Conservation (phyloP, 2,797 vertebrate species). For the Bradypodion pumilum region DNA sequence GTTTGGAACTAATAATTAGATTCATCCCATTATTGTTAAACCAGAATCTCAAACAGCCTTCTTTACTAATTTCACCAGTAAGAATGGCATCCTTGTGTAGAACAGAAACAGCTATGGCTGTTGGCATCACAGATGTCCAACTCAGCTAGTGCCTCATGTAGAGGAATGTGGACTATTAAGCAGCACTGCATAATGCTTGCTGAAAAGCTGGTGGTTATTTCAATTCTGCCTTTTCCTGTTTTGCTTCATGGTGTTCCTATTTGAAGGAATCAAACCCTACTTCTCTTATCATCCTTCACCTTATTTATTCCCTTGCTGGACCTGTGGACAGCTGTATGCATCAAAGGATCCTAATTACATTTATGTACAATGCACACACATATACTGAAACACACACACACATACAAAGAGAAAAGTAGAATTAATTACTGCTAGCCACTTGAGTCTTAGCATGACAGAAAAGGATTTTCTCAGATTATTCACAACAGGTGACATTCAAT, state of each 20-base stretch:
- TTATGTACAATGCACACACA: neutral
- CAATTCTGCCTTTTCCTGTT: neutral
- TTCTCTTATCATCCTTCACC: slow-evolving; percentile 8
- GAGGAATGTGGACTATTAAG: neutral
- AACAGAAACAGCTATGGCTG: neutral
- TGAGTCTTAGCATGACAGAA: neutral
- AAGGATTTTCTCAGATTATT: slow-evolving; percentile 26
- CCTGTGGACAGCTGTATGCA: neutral
- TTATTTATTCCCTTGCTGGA: neutral
- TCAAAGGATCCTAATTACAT: slow-evolving; percentile 19
- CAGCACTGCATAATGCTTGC: neutral
- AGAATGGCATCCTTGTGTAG: neutral
- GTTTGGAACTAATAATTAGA: too few species aligned
- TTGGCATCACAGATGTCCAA: neutral
- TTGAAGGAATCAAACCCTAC: neutral
- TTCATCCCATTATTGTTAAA: neutral
- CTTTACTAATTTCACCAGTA: too few species aligned
- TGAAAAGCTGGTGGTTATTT: neutral
- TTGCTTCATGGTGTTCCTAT: neutral
- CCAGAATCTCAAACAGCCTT: neutral
- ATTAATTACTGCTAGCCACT: slow-evolving; percentile 23
- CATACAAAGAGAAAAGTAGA: neutral
- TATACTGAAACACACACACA: neutral
- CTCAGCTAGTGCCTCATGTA: neutral
- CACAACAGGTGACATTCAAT: slow-evolving; percentile 7